Percentiles rank a stretch among this genome's conserved stretches.
Conservation (phyloP, 2,888 invertebrate genomes). For the Cremastinae sp. region DNA sequence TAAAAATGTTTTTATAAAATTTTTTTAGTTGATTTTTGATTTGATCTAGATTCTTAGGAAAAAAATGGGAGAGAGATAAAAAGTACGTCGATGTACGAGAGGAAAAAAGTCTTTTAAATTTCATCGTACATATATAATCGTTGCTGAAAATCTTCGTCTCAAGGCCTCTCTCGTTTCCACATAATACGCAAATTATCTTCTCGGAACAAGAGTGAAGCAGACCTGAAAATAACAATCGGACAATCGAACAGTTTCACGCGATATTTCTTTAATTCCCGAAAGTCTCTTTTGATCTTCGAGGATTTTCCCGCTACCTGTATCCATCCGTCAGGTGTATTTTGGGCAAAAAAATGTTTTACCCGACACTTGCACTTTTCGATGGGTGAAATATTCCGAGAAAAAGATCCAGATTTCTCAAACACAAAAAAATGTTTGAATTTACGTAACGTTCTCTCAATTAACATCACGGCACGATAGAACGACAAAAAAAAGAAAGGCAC, state of each 20-base stretch:
- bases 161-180: not conserved
- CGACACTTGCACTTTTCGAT: not conserved
- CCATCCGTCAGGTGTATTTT: not conserved
- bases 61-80: not conserved
- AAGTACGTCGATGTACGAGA: not conserved
- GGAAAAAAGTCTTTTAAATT: not conserved
- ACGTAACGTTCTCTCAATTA: conserved; percentile 27
- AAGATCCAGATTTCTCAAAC: not conserved
- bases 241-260: conserved; percentile 11
- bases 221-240: conserved; percentile 20
- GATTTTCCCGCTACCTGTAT: not conserved
- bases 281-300: not conserved
- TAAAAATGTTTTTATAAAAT: too few species aligned
- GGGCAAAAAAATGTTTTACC: too few species aligned
- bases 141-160: conserved; percentile 18
- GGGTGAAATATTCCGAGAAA: conserved; percentile 1
- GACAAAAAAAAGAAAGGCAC: not conserved
- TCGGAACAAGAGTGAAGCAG: conserved; percentile 4
- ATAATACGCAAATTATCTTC: conserved; percentile 28
- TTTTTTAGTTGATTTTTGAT: too few species aligned
- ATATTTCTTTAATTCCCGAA: conserved; percentile 3
- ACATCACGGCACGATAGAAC: not conserved
- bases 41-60: not conserved
- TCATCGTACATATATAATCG: not conserved
- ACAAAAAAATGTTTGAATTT: conserved; percentile 1